A percentile compares a stretch with the other conserved stretches of the same genome.
Conservation (phyloP, 30 jellyfish, hydroid and myxozoan genomes). For the Nemopilema nomurai region DNA sequence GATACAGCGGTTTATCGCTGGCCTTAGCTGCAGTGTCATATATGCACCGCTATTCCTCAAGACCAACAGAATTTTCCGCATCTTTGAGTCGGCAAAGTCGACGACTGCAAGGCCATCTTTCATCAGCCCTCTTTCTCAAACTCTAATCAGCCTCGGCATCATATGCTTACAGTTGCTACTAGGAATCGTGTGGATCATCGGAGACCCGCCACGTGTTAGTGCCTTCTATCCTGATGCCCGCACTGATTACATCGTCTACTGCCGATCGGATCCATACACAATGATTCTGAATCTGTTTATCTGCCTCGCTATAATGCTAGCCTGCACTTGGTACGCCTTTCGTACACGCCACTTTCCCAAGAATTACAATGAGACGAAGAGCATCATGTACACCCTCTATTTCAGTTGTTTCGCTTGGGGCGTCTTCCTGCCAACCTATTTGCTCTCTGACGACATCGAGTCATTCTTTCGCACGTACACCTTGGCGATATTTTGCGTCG, state of each 20-base stretch:
- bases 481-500: slow-evolving; percentile 39
- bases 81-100: slow-evolving; percentile 66
- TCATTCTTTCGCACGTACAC: slow-evolving; percentile 45
- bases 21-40: slow-evolving; percentile 60
- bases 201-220: slow-evolving; percentile 41
- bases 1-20: slow-evolving; percentile 68
- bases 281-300: slow-evolving; percentile 58
- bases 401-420: slow-evolving; percentile 89
- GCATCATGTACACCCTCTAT: slow-evolving; percentile 80
- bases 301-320: slow-evolving; percentile 68
- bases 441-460: slow-evolving; percentile 16
- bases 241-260: slow-evolving; percentile 8
- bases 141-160: slow-evolving; percentile 60
- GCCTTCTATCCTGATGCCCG: slow-evolving; percentile 34
- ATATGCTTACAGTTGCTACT: slow-evolving; percentile 47
- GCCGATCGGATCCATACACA: slow-evolving; percentile 46
- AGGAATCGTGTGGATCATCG: slow-evolving; percentile 74
- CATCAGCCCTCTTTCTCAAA: slow-evolving; percentile 76
- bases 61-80: slow-evolving; percentile 74
- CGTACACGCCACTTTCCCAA: slow-evolving; percentile 84
- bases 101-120: slow-evolving; percentile 65
- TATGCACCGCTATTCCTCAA: slow-evolving; percentile 80
- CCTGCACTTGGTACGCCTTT: slow-evolving; percentile 84
- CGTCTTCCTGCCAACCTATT: slow-evolving; percentile 59
- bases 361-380: slow-evolving; percentile 87